Evolutionary conservation across 2,113 vertebrate species (phyloP).

Genomic region (Nyctereutes procyonoides): DNA sequence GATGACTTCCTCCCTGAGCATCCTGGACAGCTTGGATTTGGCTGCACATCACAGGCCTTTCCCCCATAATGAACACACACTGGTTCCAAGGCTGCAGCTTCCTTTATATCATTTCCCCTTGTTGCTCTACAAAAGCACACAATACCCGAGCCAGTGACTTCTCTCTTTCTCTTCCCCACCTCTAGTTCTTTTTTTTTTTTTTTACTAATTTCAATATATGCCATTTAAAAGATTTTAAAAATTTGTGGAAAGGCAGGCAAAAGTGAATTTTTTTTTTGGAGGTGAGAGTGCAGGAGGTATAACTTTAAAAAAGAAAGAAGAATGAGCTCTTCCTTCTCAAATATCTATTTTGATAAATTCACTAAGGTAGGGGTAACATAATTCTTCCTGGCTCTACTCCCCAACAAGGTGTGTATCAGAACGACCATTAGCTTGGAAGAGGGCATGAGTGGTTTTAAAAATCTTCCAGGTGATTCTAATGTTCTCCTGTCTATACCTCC

Average conservation of each 20-base stretch:
- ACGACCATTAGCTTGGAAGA: not conserved
- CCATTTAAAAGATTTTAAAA: not conserved
- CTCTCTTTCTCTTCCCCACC: not conserved
- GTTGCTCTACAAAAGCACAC: not conserved
- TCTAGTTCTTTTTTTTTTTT: not conserved
- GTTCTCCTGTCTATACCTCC: not conserved
- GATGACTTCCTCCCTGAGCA: not conserved
- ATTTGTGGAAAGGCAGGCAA: not conserved
- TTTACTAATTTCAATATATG: not conserved
- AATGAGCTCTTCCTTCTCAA: not conserved
- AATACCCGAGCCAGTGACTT: not conserved
- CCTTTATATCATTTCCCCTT: not conserved
- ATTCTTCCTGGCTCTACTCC: not conserved
- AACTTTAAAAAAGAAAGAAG: not conserved
- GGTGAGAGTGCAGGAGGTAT: not conserved
- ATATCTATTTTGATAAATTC: not conserved
- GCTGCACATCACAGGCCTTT: not conserved
- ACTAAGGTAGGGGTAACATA: not conserved
- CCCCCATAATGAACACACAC: not conserved
- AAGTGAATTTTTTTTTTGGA: constrained; percentile 21
- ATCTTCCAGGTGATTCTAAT: not conserved
- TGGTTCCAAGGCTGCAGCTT: not conserved
- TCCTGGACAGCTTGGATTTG: not conserved
- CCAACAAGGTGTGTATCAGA: not conserved
- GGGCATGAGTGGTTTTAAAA: not conserved